Conservation (phyloP, 1,140 invertebrate genomes). For the Drosophila orena region DNA sequence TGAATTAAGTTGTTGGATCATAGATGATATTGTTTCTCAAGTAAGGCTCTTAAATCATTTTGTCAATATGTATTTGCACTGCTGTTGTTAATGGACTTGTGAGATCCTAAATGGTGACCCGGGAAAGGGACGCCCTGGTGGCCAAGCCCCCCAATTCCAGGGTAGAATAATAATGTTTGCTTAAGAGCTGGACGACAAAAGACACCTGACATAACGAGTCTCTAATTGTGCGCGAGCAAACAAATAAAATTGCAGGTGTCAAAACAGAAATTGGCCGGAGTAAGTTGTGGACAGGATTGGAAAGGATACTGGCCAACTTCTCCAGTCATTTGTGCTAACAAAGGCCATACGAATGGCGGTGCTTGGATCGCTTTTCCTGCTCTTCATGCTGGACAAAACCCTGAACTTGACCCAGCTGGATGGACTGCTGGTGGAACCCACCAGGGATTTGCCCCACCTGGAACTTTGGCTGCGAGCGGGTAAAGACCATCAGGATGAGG, state of each 20-base stretch:
- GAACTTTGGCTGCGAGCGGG: constrained; percentile 40
- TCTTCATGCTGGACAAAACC: constrained; percentile 4
- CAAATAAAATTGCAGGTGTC: constrained; percentile 77
- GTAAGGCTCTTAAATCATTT: not conserved
- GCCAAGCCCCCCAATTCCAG: not conserved
- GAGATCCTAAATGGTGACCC: not conserved
- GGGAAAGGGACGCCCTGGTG: not conserved
- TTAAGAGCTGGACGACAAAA: constrained; percentile 19
- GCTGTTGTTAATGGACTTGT: not conserved
- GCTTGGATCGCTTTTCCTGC: constrained; percentile 1
- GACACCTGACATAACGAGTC: constrained; percentile 62
- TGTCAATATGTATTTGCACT: not conserved
- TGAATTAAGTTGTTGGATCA: not conserved
- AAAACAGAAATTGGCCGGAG: constrained; percentile 36
- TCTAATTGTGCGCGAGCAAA: constrained; percentile 70
- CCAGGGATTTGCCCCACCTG: constrained; percentile 35
- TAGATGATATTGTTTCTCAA: too few species aligned
- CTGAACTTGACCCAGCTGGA: constrained; percentile 16
- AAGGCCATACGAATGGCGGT: constrained; percentile 36
- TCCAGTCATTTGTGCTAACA: constrained; percentile 45
- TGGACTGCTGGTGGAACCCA: constrained; percentile 35
- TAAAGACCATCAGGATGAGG: constrained; percentile 30
- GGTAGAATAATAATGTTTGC: constrained; percentile 50
- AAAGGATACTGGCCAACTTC: not conserved
- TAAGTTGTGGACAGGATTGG: not conserved